Conservation (phyloP, 2,888 invertebrate genomes). For the Leucophenga maculata region DNA sequence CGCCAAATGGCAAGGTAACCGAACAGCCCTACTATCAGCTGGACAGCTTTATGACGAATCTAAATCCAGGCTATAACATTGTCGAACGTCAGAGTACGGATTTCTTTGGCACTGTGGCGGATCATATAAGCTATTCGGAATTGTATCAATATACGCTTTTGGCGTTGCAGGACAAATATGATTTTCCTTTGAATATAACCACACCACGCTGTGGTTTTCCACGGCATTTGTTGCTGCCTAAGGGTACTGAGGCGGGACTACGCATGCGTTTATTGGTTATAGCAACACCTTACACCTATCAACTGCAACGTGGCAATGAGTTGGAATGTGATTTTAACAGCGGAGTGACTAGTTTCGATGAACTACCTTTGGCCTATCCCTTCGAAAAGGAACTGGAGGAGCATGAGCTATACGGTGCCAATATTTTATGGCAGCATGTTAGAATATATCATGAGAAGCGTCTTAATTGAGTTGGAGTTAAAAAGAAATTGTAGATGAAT, state of each 20-base stretch:
- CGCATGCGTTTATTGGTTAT: constrained; percentile 76
- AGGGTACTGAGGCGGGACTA: constrained; percentile 75
- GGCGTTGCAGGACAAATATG: constrained; percentile 71
- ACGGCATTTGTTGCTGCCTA: constrained; percentile 77
- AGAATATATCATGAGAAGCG: constrained; percentile 43
- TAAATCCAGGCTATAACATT: constrained; percentile 73
- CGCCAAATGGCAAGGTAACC: constrained; percentile 15
- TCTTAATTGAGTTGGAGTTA: background rate
- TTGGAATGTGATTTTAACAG: constrained; percentile 46
- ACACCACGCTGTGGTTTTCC: constrained; percentile 75
- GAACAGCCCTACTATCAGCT: constrained; percentile 71
- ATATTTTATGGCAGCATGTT: constrained; percentile 40
- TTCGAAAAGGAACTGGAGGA: constrained; percentile 78
- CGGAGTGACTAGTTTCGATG: constrained; percentile 70
- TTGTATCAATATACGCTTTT: constrained; percentile 72
- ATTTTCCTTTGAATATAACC: constrained; percentile 70
- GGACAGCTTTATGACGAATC: constrained; percentile 76
- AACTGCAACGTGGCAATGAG: constrained; percentile 42
- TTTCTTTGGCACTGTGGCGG: constrained; percentile 72
- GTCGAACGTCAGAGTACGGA: constrained; percentile 48
- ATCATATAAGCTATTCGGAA: constrained; percentile 72
- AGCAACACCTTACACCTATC: constrained; percentile 72
- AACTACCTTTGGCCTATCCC: constrained; percentile 79
- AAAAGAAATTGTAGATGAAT: background rate
- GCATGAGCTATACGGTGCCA: constrained; percentile 62